Evolutionary conservation across 2,888 invertebrate species (phyloP).

Genomic region (Nebria salina): DNA sequence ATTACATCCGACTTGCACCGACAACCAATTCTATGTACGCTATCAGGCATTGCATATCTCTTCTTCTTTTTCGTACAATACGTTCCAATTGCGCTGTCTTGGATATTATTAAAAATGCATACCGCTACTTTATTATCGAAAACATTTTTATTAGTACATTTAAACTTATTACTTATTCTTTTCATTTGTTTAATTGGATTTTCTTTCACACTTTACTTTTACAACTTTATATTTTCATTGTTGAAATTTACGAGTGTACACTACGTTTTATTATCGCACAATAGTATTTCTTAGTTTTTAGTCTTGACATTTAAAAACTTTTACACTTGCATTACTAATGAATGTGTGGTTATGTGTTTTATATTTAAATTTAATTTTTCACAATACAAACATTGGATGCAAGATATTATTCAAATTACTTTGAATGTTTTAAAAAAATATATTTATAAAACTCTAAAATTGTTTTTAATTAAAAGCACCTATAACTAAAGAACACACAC

Average conservation of each 20-base stretch:
- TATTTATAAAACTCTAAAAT: too few species aligned
- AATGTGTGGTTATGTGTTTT: neutral
- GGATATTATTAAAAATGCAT: neutral
- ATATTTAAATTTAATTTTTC: neutral
- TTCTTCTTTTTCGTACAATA: constrained; percentile 22
- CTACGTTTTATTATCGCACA: neutral
- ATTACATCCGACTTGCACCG: constrained; percentile 22
- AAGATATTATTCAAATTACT: too few species aligned
- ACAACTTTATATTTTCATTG: neutral
- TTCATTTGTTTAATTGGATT: neutral
- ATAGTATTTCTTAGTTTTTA: neutral
- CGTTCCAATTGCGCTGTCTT: constrained; percentile 20
- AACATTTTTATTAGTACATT: neutral
- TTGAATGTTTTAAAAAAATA: too few species aligned
- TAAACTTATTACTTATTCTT: neutral
- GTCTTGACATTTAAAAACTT: neutral
- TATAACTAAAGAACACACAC: too few species aligned
- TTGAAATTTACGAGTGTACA: neutral
- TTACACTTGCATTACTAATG: neutral
- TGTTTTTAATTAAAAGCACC: too few species aligned
- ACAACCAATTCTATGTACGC: neutral
- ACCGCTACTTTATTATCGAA: neutral
- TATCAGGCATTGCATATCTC: too few species aligned
- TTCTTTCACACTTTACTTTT: neutral
- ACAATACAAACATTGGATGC: too few species aligned